Evolutionary conservation across 2,888 invertebrate genomes (phyloP).

Genomic region (Nemotelus pantherinus): DNA sequence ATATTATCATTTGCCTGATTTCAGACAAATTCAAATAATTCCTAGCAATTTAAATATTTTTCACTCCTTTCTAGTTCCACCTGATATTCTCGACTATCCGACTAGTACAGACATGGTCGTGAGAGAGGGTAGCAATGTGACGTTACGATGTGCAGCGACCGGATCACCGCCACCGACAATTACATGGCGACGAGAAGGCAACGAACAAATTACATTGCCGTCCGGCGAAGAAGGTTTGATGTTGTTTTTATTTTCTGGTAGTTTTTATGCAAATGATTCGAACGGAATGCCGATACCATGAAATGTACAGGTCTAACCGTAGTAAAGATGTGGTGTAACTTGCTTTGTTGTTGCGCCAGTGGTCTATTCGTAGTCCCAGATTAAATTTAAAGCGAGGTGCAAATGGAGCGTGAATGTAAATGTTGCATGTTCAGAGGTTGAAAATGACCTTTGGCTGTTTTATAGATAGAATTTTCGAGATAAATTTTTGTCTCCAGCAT

Average conservation of each 20-base stretch:
- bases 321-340: background rate
- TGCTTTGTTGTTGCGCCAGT: background rate
- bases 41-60: background rate
- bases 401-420: no score
- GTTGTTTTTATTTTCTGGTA: background rate
- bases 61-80: conserved; percentile 72
- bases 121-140: conserved; percentile 85
- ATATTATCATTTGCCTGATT: background rate
- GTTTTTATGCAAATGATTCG: no score
- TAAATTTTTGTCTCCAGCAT: no score
- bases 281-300: no score
- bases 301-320: background rate
- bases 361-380: background rate
- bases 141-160: conserved; percentile 85
- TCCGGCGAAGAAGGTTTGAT: conserved; percentile 75
- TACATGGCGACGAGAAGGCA: conserved; percentile 86
- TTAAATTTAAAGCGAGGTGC: no score
- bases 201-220: conserved; percentile 75
- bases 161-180: conserved; percentile 90
- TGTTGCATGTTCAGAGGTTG: no score
- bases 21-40: no score
- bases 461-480: no score
- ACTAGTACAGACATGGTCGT: conserved; percentile 88
- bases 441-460: no score
- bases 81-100: conserved; percentile 84